These are phyloP conservation scores for Amphibalanus amphitrite DNA, from an alignment of 1,140 invertebrate genomes.

Conservation along the genomic window DNA sequence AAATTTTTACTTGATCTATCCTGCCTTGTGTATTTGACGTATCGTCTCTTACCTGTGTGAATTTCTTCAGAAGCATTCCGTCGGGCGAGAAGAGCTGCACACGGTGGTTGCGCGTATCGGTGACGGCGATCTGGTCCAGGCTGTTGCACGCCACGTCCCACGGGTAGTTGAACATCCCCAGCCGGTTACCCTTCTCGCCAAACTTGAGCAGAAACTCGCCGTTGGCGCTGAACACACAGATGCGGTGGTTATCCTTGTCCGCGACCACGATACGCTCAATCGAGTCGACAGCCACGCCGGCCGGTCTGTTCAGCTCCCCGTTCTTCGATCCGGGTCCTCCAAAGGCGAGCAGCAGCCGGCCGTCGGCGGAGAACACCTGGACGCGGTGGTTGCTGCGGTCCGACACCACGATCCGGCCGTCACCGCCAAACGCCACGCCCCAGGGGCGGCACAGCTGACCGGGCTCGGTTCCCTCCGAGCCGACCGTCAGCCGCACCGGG, in stretches of 20 bases:
- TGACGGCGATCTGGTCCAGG: constrained; percentile 58
- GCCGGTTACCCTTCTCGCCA: constrained; percentile 64
- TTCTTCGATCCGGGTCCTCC: constrained; percentile 51
- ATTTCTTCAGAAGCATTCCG: constrained; percentile 67
- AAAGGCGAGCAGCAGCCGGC: constrained; percentile 56
- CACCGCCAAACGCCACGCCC: constrained; percentile 69
- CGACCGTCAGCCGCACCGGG: constrained; percentile 42
- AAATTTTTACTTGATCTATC: too few species aligned
- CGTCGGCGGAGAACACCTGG: constrained; percentile 46
- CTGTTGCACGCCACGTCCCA: constrained; percentile 85
- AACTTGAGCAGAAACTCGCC: constrained; percentile 68
- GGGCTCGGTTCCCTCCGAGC: constrained; percentile 48
- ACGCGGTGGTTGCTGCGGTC: constrained; percentile 85
- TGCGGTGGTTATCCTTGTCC: constrained; percentile 89
- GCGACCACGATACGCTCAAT: constrained; percentile 68
- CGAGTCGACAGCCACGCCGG: constrained; percentile 61
- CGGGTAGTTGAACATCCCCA: constrained; percentile 85
- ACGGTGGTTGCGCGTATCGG: constrained; percentile 83
- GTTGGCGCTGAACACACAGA: constrained; percentile 65
- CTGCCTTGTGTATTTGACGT: too few species aligned
- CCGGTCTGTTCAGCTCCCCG: constrained; percentile 81
- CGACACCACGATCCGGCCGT: constrained; percentile 65
- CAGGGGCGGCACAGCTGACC: constrained; percentile 73
- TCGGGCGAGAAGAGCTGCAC: constrained; percentile 67
- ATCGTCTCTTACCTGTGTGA: constrained; percentile 5